Conservation (phyloP, 2,113 vertebrate species). For the Carlito syrichta region DNA sequence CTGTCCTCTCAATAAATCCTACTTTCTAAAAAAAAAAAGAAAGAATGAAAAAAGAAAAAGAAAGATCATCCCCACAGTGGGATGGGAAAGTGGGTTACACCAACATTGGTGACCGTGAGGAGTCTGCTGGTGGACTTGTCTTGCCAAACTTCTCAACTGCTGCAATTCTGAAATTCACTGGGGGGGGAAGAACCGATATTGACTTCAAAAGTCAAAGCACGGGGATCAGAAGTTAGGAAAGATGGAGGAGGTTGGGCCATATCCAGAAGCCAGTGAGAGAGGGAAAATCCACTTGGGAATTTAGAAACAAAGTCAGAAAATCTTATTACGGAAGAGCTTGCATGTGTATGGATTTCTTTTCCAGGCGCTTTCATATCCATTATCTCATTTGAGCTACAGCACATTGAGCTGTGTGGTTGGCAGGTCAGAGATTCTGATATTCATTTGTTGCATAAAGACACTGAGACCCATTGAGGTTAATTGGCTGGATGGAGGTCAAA, state of each 20-base stretch:
- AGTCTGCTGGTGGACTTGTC: no score
- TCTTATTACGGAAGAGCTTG: neutral
- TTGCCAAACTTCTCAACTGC: neutral
- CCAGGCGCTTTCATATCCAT: neutral
- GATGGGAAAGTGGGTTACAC: neutral
- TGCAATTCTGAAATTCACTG: neutral
- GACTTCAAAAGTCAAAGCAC: neutral
- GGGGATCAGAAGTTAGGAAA: neutral
- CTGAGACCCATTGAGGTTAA: neutral
- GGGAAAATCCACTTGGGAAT: neutral
- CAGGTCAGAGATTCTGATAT: conserved; percentile 25
- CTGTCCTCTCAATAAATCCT: no score
- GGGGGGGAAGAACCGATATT: neutral
- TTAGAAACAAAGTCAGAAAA: neutral
- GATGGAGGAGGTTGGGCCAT: neutral
- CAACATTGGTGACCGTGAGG: neutral
- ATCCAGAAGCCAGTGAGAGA: neutral
- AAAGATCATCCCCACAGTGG: neutral
- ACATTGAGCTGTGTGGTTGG: neutral
- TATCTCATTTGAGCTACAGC: neutral
- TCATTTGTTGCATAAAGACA: conserved; percentile 39
- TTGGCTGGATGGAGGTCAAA: conserved; percentile 12
- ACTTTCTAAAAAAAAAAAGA: no score
- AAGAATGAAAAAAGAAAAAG: no score
- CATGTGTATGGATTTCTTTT: neutral